Evolutionary conservation across 2,113 vertebrate genomes (phyloP), one percentile per base, ranked within the genome.

Genomic region (Siniperca chuatsi): DNA sequence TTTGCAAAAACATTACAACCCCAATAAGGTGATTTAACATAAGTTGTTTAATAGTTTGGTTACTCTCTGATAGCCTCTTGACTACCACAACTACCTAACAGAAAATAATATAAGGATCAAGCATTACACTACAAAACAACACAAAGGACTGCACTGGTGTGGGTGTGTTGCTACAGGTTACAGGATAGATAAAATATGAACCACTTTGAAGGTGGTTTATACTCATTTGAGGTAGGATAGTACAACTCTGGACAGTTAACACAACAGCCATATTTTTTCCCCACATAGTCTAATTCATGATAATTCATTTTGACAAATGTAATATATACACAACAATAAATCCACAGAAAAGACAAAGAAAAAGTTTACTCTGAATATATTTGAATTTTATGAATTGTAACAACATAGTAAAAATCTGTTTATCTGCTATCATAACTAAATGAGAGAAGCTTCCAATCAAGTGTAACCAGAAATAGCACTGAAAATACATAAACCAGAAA

Each of bases 161-260:
- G 33, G 21, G 12, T 44, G 65, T 71, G 37, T 20, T 72, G 75
- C 62, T 73, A 69, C n/a, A 76, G 52, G 42, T 61, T 82, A 80
- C 35, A 29, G 11, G 3, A 62, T 3, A 67, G 33, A 62, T 55
- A 6, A 58, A 29, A 42, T 46, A 58, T 50, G 7, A 83, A 71
- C 52, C 29, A 70, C 18, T 66, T 21, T 60, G 2, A 71, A 64
- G 15, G n/a, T 57, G n/a, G 29, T 52, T 61, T 62, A 62, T 8
- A 58, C 11, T 57, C 48, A 16, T 57, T 11, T 40, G 33, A 58
- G 7, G 3, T 44, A 6, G 5, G 20, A 70, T 15, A 48, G 2
- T 46, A 48, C n/a, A 35, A 54, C n/a, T 73, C 60, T 52, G 10
- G 48, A 54, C 42, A 35, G n/a, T 60, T 11, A 48, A 68, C 15